Evolutionary conservation across 1,140 invertebrate genomes (phyloP).

Genomic region (Lysiphlebus fabarum): DNA sequence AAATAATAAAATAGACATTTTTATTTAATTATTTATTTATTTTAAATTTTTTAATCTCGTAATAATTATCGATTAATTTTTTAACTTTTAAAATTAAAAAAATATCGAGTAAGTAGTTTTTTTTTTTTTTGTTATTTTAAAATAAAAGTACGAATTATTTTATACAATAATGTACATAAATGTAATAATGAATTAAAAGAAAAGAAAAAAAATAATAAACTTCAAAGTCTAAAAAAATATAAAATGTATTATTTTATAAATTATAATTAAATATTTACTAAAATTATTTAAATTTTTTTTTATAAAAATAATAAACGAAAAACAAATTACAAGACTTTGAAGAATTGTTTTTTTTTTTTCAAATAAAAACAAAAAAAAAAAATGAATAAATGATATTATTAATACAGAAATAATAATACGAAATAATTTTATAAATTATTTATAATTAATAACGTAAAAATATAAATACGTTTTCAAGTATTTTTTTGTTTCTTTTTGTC

Average conservation of each 20-base stretch:
- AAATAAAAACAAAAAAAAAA: no score
- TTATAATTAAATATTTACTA: no score
- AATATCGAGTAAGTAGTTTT: not conserved
- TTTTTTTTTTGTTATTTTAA: not conserved
- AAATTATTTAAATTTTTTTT: no score
- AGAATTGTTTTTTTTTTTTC: no score
- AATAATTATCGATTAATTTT: not conserved
- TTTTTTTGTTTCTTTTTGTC: slow-evolving; percentile 16
- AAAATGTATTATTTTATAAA: slow-evolving; percentile 5
- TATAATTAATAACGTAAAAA: slow-evolving; percentile 44
- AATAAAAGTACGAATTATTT: slow-evolving; percentile 9
- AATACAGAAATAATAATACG: not conserved
- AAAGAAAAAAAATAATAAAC: no score
- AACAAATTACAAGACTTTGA: no score
- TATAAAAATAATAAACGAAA: no score
- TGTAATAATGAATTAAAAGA: slow-evolving; percentile 18
- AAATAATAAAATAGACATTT: not conserved
- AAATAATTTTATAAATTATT: not conserved
- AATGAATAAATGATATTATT: no score
- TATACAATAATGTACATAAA: slow-evolving; percentile 23
- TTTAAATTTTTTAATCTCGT: not conserved
- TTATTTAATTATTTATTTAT: not conserved
- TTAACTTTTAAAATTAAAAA: slow-evolving; percentile 13
- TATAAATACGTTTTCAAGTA: slow-evolving; percentile 28
- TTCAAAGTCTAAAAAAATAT: no score